These are phyloP conservation scores for Pristis pectinata DNA, from an alignment of 2,797 vertebrate genomes.

Conservation along the genomic window DNA sequence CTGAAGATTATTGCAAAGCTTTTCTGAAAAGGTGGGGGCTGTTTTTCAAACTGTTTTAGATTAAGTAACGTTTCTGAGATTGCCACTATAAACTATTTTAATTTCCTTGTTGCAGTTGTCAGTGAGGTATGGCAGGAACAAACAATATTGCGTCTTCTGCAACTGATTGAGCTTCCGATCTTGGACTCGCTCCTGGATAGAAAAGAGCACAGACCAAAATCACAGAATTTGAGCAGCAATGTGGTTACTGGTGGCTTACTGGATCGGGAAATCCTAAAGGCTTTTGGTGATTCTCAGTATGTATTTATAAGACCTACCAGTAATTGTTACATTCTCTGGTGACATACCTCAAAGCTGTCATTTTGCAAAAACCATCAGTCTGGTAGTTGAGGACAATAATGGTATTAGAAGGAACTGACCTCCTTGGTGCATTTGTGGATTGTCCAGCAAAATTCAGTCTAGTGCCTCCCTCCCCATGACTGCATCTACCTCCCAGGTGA, in stretches of 20 bases:
- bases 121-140: constrained; percentile 90
- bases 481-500: no score
- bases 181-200: constrained; percentile 78
- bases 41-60: neutral
- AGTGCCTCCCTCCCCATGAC: no score
- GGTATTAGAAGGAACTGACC: neutral
- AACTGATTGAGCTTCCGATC: constrained; percentile 87
- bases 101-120: constrained; percentile 63
- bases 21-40: neutral
- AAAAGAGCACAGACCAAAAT: constrained; percentile 51
- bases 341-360: neutral
- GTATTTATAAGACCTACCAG: constrained; percentile 46
- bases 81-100: neutral
- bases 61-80: neutral
- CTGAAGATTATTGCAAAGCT: neutral
- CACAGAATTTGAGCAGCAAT: constrained; percentile 60
- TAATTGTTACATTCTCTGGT: neutral
- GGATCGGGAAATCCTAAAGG: constrained; percentile 89
- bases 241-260: constrained; percentile 77
- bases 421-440: no score
- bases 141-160: constrained; percentile 79
- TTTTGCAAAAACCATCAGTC: neutral
- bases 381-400: neutral
- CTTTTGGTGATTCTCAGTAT: constrained; percentile 91
- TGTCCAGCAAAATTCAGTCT: no score